Conservation (phyloP, 2,797 vertebrate genomes). For the Anguilla anguilla region DNA sequence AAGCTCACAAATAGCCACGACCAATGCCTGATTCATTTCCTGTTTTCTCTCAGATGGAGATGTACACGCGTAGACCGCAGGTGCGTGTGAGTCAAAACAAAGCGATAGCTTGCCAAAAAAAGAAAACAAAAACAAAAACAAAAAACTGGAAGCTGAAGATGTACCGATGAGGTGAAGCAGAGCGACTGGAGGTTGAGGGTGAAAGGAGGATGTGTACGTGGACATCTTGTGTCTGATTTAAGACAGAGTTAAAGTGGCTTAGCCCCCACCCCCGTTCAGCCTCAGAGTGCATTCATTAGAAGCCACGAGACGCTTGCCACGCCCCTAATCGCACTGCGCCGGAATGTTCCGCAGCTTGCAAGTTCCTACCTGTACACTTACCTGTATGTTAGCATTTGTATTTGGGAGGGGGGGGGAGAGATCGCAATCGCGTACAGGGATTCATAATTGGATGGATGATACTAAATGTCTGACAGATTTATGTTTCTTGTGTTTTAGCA, state of each 20-base stretch:
- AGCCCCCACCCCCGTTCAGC: background rate
- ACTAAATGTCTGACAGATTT: background rate
- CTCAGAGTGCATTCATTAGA: background rate
- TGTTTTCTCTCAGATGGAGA: background rate
- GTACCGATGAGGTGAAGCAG: background rate
- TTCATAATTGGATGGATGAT: background rate
- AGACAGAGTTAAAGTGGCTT: background rate
- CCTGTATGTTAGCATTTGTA: background rate
- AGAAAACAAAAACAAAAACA: background rate
- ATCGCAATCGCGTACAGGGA: background rate
- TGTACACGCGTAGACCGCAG: background rate
- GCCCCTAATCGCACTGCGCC: background rate
- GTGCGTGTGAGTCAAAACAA: background rate
- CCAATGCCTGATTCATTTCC: background rate
- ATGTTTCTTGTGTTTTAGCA: background rate
- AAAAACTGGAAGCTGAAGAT: background rate
- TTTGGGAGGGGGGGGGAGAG: background rate
- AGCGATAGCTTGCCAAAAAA: background rate
- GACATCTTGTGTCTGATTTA: background rate
- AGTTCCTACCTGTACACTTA: background rate
- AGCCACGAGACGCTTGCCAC: background rate
- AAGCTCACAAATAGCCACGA: background rate
- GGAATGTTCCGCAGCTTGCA: conserved; percentile 15
- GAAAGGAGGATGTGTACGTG: background rate
- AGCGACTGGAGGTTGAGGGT: background rate